These are phyloP conservation scores for Thaumatotibia leucotreta DNA, from an alignment of 1,140 invertebrate species.

Conservation along the genomic window DNA sequence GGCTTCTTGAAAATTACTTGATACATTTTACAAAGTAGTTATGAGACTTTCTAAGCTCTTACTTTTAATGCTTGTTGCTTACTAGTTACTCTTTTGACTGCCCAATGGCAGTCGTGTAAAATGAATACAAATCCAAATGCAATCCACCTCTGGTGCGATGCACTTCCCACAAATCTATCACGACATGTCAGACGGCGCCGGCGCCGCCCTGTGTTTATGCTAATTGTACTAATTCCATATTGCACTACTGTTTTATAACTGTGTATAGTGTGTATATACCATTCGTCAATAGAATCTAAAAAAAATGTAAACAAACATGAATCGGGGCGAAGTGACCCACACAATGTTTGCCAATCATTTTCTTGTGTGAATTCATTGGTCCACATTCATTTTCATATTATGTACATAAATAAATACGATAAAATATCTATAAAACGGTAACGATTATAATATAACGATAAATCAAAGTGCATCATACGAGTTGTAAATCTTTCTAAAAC, in stretches of 20 bases:
- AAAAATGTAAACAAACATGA: too few species aligned
- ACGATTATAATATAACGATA: not conserved
- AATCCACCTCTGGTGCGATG: not conserved
- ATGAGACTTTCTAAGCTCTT: not conserved
- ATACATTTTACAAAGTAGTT: not conserved
- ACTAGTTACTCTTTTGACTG: too few species aligned
- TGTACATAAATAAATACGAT: too few species aligned
- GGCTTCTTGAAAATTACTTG: not conserved
- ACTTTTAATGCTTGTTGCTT: not conserved
- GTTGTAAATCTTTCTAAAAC: not conserved
- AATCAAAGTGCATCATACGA: not conserved
- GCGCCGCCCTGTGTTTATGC: conserved; percentile 4
- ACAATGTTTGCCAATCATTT: too few species aligned
- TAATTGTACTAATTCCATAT: conserved; percentile 14
- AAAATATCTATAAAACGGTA: not conserved
- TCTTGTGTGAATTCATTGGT: too few species aligned
- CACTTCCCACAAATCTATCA: not conserved
- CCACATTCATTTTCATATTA: too few species aligned
- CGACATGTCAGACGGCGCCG: not conserved
- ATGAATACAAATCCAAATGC: too few species aligned
- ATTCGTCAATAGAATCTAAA: too few species aligned
- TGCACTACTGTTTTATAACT: not conserved
- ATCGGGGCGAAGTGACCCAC: too few species aligned
- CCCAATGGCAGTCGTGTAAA: too few species aligned
- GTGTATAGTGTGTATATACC: too few species aligned